Percentiles rank a stretch among this genome's conserved stretches.
phyloP scores from a whole-genome alignment of 2,113 vertebrate species.

The Dunckerocampus dactyliophorus region DNA sequence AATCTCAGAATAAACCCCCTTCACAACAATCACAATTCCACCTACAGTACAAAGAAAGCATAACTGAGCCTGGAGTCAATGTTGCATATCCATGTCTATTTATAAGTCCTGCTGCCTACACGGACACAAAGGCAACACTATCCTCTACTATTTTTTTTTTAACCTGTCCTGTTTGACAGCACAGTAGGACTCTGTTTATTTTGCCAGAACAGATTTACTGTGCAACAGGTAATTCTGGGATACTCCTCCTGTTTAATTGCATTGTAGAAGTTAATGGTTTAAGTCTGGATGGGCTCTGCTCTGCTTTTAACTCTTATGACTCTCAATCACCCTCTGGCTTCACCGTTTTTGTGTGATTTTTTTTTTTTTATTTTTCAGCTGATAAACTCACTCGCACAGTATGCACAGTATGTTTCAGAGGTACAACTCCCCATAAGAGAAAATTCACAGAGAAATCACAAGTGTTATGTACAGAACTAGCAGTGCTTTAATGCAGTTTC shows the following conservation, averaged over 20 bases:
- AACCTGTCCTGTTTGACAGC: no score
- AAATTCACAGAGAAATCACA: no score
- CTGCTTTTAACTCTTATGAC: slow-evolving; percentile 31
- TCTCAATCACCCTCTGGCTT: slow-evolving; percentile 15
- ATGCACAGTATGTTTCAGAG: slow-evolving; percentile 8
- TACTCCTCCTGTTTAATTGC: no score
- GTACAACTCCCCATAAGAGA: neutral
- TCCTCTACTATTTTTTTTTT: slow-evolving; percentile 1
- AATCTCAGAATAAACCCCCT: slow-evolving; percentile 30
- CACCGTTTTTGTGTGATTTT: neutral
- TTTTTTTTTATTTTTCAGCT: neutral
- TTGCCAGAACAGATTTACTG: no score
- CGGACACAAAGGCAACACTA: slow-evolving; percentile 30
- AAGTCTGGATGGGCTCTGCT: no score
- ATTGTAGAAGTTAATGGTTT: no score
- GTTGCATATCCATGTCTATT: slow-evolving; percentile 55
- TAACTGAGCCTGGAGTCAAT: slow-evolving; percentile 41
- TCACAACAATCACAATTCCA: slow-evolving; percentile 38
- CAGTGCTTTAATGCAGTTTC: slow-evolving; percentile 22
- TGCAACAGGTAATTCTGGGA: no score
- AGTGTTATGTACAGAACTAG: slow-evolving; percentile 7
- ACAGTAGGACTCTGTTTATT: no score
- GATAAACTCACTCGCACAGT: neutral
- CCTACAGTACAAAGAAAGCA: slow-evolving; percentile 42
- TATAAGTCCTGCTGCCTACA: slow-evolving; percentile 47